phyloP scores from a whole-genome alignment of 2,797 vertebrate species.

The Halcyon badia region DNA sequence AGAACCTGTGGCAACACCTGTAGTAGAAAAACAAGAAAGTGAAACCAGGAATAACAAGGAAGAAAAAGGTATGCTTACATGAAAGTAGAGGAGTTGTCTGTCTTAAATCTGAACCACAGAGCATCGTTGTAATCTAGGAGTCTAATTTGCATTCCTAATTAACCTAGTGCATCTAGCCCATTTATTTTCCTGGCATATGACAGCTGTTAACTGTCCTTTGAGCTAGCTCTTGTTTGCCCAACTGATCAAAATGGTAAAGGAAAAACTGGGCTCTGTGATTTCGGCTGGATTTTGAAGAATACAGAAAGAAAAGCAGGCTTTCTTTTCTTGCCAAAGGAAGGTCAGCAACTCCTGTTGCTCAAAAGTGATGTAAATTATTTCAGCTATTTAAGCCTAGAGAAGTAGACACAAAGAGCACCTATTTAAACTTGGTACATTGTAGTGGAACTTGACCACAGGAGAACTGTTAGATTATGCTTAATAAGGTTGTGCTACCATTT shows the following conservation, averaged over 20 bases:
- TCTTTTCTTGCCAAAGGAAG: not conserved
- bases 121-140: not conserved
- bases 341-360: not conserved
- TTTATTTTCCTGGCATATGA: not conserved
- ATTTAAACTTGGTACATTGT: not conserved
- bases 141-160: not conserved
- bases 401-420: not conserved
- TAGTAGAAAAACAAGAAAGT: slow-evolving; percentile 74
- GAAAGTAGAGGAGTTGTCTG: not conserved
- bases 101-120: not conserved
- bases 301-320: not conserved
- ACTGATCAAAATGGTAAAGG: not conserved
- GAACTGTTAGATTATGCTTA: not conserved
- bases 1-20: slow-evolving; percentile 61
- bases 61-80: slow-evolving; percentile 57
- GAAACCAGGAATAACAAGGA: slow-evolving; percentile 77
- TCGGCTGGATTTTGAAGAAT: not conserved
- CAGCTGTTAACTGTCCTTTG: not conserved
- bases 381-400: not conserved
- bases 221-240: not conserved
- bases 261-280: not conserved
- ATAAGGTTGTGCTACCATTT: not conserved
- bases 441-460: not conserved
- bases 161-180: not conserved
- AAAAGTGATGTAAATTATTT: not conserved